Base-by-base conservation (phyloP, 1,140 invertebrate species). In the Bombus vancouverensis region DNA sequence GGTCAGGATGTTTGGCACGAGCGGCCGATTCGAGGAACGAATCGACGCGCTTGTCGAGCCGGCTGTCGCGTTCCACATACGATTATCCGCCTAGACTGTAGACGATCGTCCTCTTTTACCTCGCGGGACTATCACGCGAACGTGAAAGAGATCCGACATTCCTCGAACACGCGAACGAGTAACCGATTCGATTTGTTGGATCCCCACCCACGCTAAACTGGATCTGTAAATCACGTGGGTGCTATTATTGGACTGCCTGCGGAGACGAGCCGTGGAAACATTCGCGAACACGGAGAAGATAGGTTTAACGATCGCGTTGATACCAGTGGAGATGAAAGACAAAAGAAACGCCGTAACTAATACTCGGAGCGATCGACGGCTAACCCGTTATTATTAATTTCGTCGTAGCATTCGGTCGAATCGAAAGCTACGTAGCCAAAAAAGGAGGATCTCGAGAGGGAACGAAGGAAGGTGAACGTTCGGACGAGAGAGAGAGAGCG, bases 321-420 rank as follows among this genome's bases (percentile, higher is more conserved):
- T 79, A 79, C 32, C 32, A 25, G 9, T 39, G 32, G 18, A 73
- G 71, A 87, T 34, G 53, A 37, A 68, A 70, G 81, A 80, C 82
- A 80, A 87, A 76, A 85, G 82, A 62, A 79, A 85, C 66, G 37
- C 77, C 83, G 87, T 88, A 83, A 78, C 87, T 88, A 89, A 89
- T 81, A 34, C 82, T 53, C 37, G 68, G 18, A 73, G 66, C 87
- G 77, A 88, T 87, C 86, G 72, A 72, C 86, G 39, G 71, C 53
- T 75, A 80, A 80, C 74, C 87, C 44, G 74, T 34, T 80, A 62
- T 89, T 76, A 75, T 83, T 81, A 81, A 88, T 88, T 87, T 80
- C 81, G 66, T 70, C 59, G 73, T 62, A 75, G 39, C 53, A 68
- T 75, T 70, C 44, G 44, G 6, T 10, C 5, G 44, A 74, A 34